phyloP scores from a whole-genome alignment of 1,140 invertebrate genomes.

The Rhagoletis zephyria region DNA sequence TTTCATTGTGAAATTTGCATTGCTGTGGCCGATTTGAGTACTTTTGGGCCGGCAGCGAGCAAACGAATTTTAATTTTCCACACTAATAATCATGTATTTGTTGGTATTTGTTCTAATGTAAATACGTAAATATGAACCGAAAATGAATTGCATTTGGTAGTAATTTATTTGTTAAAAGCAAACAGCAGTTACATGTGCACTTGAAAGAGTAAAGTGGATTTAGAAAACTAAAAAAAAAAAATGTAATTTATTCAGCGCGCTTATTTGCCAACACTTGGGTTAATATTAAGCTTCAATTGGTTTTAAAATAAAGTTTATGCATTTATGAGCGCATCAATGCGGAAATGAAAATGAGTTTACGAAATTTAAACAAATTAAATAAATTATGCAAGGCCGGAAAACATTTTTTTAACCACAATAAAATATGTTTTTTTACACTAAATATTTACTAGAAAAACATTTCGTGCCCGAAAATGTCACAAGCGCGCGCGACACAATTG shows the following conservation, averaged over 20 bases:
- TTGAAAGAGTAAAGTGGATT: neutral
- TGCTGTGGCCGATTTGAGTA: neutral
- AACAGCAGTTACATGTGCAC: neutral
- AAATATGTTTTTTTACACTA: conserved; percentile 2
- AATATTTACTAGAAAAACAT: neutral
- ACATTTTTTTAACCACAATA: neutral
- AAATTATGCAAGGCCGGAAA: neutral
- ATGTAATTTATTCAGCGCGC: neutral
- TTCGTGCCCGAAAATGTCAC: neutral
- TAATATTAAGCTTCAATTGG: neutral
- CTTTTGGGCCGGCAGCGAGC: neutral
- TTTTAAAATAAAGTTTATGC: neutral
- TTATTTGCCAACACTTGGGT: neutral
- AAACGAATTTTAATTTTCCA: conserved; percentile 37
- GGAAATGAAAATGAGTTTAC: neutral
- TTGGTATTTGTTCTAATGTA: neutral
- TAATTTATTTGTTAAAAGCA: conserved; percentile 32
- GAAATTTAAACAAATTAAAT: neutral
- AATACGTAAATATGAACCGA: neutral
- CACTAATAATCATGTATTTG: conserved; percentile 31
- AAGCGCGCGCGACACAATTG: neutral
- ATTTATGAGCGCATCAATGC: neutral
- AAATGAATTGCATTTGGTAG: neutral
- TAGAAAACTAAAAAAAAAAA: neutral
- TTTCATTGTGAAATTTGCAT: neutral